Evolutionary conservation across 2,888 invertebrate species (phyloP), one percentile per base, ranked within the genome.

Genomic region (Caradrina clavipalpis): DNA sequence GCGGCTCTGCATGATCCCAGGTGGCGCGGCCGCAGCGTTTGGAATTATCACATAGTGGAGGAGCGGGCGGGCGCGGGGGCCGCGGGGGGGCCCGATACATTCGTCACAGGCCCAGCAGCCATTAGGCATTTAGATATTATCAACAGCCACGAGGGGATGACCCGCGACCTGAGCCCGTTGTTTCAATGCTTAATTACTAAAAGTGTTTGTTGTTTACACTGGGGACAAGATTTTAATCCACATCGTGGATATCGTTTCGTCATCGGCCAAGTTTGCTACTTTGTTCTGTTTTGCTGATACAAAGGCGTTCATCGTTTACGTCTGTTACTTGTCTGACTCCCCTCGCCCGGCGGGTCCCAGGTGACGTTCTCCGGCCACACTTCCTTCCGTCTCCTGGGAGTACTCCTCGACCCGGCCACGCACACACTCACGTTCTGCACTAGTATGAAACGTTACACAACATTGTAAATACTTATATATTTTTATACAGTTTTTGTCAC

Each of bases 91-190:
- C 92, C 91, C 94, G 93, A 95, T 95, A 95, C 95, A 95, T 95
- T 95, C 95, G 95, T 95, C 95, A 96, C 96, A 95, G 95, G 94
- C 95, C 95, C 96, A 96, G 95, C 95, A 96, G 96, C 96, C 96
- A 96, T 95, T 95, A 96, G 96, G 96, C 95, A 95, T 96, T 96
- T 96, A 96, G 96, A 96, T 96, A 96, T 95, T 95, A 95, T 95
- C 95, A 93, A 91, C 90, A 87, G 92, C 91, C 95, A 89, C 92
- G 86, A 84, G 91, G 94, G 95, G 94, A 92, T 93, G 91, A 91
- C 93, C 93, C 94, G 92, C 94, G 94, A 94, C 94, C 94, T 93
- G 92, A 88, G 92, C 89, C 90, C 91, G 91, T 89, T 92, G 91
- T 92, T 91, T 90, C 92, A 91, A 92, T 94, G 94, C 92, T 95